These are phyloP conservation scores for Chaenogobius annularis DNA, from an alignment of 2,113 vertebrate species.

Conservation along the genomic window DNA sequence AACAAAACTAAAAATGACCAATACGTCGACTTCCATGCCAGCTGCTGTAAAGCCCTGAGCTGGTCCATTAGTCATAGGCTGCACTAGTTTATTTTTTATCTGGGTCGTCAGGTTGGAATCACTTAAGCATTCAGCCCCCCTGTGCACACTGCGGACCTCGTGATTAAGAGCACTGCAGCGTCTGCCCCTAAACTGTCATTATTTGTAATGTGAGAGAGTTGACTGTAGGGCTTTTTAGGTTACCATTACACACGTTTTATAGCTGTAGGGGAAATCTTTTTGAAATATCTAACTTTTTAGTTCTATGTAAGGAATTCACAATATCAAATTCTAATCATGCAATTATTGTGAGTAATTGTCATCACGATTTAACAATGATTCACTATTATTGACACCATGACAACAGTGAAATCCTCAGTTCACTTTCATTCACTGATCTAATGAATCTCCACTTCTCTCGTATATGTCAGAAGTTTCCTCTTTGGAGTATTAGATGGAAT, in stretches of 20 bases:
- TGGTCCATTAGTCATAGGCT: conserved; percentile 39
- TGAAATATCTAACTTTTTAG: too few species aligned
- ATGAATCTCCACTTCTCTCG: too few species aligned
- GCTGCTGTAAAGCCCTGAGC: neutral
- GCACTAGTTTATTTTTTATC: conserved; percentile 36
- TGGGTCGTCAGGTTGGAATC: conserved; percentile 54
- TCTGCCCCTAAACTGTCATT: conserved; percentile 19
- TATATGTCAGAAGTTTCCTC: too few species aligned
- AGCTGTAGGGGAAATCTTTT: neutral
- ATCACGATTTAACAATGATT: too few species aligned
- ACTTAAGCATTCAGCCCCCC: conserved; percentile 9
- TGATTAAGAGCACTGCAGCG: conserved; percentile 10
- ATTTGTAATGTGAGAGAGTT: neutral
- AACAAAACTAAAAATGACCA: too few species aligned
- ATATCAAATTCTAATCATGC: too few species aligned
- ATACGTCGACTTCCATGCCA: neutral
- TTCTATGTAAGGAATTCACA: too few species aligned
- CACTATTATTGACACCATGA: too few species aligned
- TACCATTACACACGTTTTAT: neutral
- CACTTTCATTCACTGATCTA: too few species aligned
- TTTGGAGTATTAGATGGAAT: too few species aligned
- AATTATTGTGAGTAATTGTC: too few species aligned
- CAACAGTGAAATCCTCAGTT: too few species aligned
- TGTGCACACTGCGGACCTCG: conserved; percentile 18
- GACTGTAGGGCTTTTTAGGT: neutral